A percentile compares a stretch with the other conserved stretches of the same genome.
Conservation (phyloP, 2,888 invertebrate genomes). For the Standfussiana lucernea region DNA sequence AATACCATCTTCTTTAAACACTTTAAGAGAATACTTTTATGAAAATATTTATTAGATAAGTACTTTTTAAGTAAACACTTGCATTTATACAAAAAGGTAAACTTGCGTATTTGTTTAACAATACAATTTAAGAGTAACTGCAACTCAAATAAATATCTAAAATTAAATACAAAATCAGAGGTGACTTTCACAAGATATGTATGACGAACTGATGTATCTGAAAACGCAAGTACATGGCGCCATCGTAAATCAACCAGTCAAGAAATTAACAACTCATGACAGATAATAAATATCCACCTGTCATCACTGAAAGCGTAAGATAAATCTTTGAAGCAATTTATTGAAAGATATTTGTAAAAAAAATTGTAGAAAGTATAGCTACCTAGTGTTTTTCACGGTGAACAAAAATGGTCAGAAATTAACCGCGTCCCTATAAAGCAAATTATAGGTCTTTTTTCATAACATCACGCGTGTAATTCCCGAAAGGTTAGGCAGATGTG, state of each 20-base stretch:
- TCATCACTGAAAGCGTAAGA: constrained; percentile 29
- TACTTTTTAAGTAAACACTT: too few species aligned
- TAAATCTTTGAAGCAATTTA: constrained; percentile 36
- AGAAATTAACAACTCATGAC: constrained; percentile 60
- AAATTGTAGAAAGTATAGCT: background rate
- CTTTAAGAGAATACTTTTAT: background rate
- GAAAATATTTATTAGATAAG: background rate
- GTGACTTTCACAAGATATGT: background rate
- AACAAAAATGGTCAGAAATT: background rate
- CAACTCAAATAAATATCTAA: background rate
- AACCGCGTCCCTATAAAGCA: too few species aligned
- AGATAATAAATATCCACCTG: constrained; percentile 49
- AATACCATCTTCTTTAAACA: background rate
- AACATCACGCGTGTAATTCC: too few species aligned
- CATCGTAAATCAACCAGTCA: constrained; percentile 50
- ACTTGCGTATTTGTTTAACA: background rate
- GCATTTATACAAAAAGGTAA: background rate
- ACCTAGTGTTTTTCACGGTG: too few species aligned
- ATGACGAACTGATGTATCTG: background rate
- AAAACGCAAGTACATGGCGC: constrained; percentile 35
- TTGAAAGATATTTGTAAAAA: background rate
- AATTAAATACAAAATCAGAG: background rate
- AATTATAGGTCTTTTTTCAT: too few species aligned
- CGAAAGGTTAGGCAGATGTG: too few species aligned
- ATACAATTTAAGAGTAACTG: background rate